Evolutionary conservation across 2,888 invertebrate genomes (phyloP), one percentile per base, ranked within the genome.

Genomic region (Helleia helle): DNA sequence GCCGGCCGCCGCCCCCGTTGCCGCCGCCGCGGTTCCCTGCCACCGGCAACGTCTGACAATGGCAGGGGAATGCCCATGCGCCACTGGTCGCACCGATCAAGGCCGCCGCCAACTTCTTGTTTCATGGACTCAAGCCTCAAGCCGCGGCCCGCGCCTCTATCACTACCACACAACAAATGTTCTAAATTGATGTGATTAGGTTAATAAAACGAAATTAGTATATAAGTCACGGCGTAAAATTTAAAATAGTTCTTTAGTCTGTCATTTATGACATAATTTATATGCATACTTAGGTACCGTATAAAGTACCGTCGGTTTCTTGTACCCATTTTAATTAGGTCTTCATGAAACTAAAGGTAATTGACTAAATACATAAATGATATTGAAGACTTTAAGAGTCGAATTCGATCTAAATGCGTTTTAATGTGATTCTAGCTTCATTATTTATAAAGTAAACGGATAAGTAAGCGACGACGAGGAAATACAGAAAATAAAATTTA

Each of bases 1-100:
- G 86, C 65, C 88, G 92, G 73, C 91, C 92, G 73, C 93, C 93
- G 74, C 93, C 93, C 57, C 92, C 93, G 71, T 90, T 92, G 83
- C 93, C 91, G 56, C 93, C 92, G 56, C 91, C 91, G 71, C 88
- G 91, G 68, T 92, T 91, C 87, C 91, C 91, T 68, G 89, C 90
- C 86, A 89, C 90, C 58, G 83, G 84, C 76, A 80, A 83, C 86
- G 92, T 93, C 88, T 93, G 92, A 93, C 92, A 90, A 89, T 90
- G 91, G 92, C 90, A 89, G 70, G 65, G 59, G 62, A 71, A 79
- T 66, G 83, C 87, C 67, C 87, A 87, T 71, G 87, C 86, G 65
- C 88, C 87, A 39, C 85, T 89, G 52, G 85, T 87, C 64, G 87
- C 87, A 57, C 84, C 84, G 44, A 62, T 84, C 68, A 90, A 89